Conservation (phyloP, 64 coral and sea anemone genomes). For the Dendronephthya gigantea region DNA sequence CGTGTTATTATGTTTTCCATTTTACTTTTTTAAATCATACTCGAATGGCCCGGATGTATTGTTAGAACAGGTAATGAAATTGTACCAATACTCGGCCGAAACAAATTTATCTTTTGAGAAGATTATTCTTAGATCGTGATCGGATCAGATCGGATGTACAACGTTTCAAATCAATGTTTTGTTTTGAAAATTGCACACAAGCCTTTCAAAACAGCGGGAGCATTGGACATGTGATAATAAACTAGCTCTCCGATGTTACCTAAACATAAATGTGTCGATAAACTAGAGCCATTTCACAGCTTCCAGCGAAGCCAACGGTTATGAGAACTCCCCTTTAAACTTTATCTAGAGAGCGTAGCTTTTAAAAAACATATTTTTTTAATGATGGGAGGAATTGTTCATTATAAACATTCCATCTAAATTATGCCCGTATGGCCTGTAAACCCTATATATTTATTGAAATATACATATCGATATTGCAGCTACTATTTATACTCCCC, state of each 20-base stretch:
- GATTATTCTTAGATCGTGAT: background rate
- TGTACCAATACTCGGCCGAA: background rate
- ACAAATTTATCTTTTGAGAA: background rate
- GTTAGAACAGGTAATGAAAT: background rate
- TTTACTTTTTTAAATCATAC: no score
- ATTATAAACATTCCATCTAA: background rate
- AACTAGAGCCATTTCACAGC: background rate
- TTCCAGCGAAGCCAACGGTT: background rate
- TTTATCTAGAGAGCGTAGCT: background rate
- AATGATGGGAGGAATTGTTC: background rate
- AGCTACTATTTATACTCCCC: background rate
- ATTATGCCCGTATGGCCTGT: background rate
- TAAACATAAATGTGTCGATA: background rate
- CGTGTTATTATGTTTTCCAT: background rate
- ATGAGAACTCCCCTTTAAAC: background rate
- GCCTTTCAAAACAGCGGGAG: background rate
- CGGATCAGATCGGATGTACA: constrained; percentile 9
- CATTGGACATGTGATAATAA: background rate
- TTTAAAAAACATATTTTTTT: background rate
- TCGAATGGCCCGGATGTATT: background rate
- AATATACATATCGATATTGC: background rate
- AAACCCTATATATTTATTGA: background rate
- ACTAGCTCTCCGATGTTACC: background rate
- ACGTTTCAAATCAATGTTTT: constrained; percentile 24
- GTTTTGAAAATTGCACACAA: constrained; percentile 11